Conservation (phyloP, 1,140 invertebrate species). For the Heliothis subflexa region DNA sequence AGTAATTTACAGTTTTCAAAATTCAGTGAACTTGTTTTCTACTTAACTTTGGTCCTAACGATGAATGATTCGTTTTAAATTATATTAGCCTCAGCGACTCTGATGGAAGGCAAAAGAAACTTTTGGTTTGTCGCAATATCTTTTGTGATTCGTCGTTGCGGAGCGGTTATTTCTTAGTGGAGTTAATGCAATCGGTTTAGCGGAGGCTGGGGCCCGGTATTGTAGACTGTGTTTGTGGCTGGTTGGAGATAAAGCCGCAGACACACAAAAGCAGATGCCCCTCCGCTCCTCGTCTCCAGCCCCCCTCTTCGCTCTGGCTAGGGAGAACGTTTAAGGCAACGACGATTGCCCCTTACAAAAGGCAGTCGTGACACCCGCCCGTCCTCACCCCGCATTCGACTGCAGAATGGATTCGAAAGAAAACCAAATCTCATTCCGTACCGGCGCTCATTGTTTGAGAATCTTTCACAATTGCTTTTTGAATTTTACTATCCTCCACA, state of each 20-base stretch:
- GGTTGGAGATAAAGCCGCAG: constrained; percentile 64
- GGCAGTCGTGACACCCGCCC: constrained; percentile 55
- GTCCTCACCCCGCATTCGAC: constrained; percentile 57
- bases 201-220: constrained; percentile 51
- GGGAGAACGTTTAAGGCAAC: constrained; percentile 69
- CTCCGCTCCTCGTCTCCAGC: constrained; percentile 48
- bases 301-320: constrained; percentile 54
- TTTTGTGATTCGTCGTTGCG: constrained; percentile 43
- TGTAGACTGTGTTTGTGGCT: constrained; percentile 61
- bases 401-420: constrained; percentile 69
- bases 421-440: constrained; percentile 73
- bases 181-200: constrained; percentile 72
- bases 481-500: constrained; percentile 67
- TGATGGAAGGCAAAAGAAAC: constrained; percentile 50
- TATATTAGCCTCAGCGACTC: constrained; percentile 57
- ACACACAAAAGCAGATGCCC: constrained; percentile 69
- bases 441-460: constrained; percentile 71
- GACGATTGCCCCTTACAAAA: constrained; percentile 74
- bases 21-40: constrained; percentile 57
- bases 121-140: constrained; percentile 43
- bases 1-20: constrained; percentile 50
- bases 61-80: constrained; percentile 62
- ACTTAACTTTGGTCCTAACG: constrained; percentile 47
- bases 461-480: constrained; percentile 75
- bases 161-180: constrained; percentile 51